Percentiles rank a stretch among this genome's conserved stretches.
phyloP scores from a whole-genome alignment of 1,140 invertebrate species.

The Drosophila nigromelanica region DNA sequence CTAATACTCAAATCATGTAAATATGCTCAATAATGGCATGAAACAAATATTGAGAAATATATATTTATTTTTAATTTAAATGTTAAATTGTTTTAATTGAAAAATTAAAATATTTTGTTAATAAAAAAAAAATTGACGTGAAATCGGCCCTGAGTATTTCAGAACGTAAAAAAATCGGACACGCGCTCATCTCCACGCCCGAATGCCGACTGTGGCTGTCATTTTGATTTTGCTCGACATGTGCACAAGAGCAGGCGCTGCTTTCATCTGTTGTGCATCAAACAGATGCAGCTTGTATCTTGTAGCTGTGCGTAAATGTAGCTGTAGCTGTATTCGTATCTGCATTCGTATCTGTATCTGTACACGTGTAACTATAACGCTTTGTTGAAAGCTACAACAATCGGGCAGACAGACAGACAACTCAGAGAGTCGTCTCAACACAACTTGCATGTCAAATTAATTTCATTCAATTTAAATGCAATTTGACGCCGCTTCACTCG shows the following conservation, averaged over 20 bases:
- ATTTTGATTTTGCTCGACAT: constrained; percentile 73
- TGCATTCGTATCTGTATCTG: constrained; percentile 37
- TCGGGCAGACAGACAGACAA: constrained; percentile 18
- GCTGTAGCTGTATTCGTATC: constrained; percentile 25
- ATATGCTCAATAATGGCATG: too few species aligned
- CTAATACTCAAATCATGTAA: too few species aligned
- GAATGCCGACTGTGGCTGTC: constrained; percentile 45
- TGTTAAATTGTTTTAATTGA: too few species aligned
- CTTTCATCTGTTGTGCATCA: constrained; percentile 54
- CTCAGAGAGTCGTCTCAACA: constrained; percentile 49
- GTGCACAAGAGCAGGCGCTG: constrained; percentile 46
- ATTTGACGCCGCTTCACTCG: constrained; percentile 77
- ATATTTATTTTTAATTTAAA: too few species aligned
- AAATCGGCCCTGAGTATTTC: too few species aligned
- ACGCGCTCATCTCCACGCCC: too few species aligned
- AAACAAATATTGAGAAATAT: too few species aligned
- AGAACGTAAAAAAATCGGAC: too few species aligned
- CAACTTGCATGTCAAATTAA: constrained; percentile 79
- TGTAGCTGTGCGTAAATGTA: constrained; percentile 22
- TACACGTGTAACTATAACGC: constrained; percentile 70
- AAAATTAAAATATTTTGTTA: too few species aligned
- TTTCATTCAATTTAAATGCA: constrained; percentile 81
- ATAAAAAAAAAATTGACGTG: too few species aligned
- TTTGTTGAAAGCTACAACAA: constrained; percentile 65
- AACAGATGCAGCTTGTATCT: constrained; percentile 39